These are phyloP conservation scores for Drosophila pseudoobscura DNA, from an alignment of 1,140 invertebrate genomes.

Conservation along the genomic window DNA sequence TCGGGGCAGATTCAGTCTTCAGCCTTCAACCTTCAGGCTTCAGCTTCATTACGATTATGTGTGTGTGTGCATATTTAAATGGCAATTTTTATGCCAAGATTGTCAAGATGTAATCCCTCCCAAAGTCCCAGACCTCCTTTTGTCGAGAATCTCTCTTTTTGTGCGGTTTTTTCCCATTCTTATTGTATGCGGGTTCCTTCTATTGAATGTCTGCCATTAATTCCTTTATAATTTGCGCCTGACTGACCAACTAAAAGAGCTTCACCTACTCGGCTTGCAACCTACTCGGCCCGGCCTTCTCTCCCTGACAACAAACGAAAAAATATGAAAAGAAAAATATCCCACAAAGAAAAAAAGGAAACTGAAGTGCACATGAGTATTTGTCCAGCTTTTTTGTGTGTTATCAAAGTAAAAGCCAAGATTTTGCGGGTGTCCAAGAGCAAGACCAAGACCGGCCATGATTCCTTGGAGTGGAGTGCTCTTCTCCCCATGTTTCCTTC, in stretches of 20 bases:
- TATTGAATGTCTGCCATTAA: conserved; percentile 62
- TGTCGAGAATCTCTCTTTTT: conserved; percentile 44
- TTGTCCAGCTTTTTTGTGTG: conserved; percentile 49
- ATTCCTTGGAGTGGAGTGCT: conserved; percentile 42
- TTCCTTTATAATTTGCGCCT: conserved; percentile 81
- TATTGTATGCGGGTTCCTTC: conserved; percentile 50
- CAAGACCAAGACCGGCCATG: conserved; percentile 15
- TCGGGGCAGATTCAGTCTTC: conserved; percentile 17
- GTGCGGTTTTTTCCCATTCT: conserved; percentile 59
- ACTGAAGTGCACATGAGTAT: conserved; percentile 66
- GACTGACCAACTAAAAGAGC: conserved; percentile 68
- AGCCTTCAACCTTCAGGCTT: conserved; percentile 7
- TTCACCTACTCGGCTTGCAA: conserved; percentile 42
- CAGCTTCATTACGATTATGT: conserved; percentile 75
- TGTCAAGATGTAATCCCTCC: conserved; percentile 65
- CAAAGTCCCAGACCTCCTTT: conserved; percentile 49
- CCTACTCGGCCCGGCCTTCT: conserved; percentile 9
- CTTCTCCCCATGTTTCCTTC: conserved; percentile 10
- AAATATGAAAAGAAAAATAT: conserved; percentile 58
- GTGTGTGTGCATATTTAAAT: conserved; percentile 62
- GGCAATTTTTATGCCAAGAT: conserved; percentile 75
- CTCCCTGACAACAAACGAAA: conserved; percentile 44
- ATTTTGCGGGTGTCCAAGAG: conserved; percentile 65
- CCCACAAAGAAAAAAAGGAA: conserved; percentile 58
- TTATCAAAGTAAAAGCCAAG: conserved; percentile 62